A percentile compares a stretch with the other conserved stretches of the same genome.
Conservation (phyloP, 2,888 invertebrate genomes). For the Spisula solida region DNA sequence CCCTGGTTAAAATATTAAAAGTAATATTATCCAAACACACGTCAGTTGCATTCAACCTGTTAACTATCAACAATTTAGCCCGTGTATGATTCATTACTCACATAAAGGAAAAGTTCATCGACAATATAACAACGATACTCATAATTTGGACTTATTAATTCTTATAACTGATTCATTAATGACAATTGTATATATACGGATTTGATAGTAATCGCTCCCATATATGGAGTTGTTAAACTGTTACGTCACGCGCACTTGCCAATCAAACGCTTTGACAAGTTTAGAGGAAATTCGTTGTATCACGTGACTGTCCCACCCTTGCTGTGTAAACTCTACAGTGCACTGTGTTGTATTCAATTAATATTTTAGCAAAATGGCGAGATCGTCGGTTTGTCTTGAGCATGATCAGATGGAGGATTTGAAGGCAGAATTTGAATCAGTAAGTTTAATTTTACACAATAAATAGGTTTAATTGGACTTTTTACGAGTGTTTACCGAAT, state of each 20-base stretch:
- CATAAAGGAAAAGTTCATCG: no score
- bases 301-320: conserved; percentile 53
- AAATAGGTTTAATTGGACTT: not conserved
- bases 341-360: not conserved
- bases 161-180: not conserved
- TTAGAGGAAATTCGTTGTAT: conserved; percentile 14
- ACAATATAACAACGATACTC: no score
- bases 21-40: no score
- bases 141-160: no score
- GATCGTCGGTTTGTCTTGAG: conserved; percentile 24
- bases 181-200: not conserved
- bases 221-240: conserved; percentile 1
- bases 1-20: no score
- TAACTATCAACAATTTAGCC: no score
- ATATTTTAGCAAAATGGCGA: not conserved
- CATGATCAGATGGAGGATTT: conserved; percentile 42
- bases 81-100: no score
- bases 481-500: not conserved
- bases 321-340: conserved; percentile 17
- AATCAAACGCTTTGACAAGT: conserved; percentile 21
- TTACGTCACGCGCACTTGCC: conserved; percentile 47
- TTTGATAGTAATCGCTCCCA: conserved; percentile 33
- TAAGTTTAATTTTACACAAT: not conserved
- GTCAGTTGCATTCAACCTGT: no score
- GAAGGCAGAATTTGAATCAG: not conserved